Conservation (phyloP, 2,113 vertebrate genomes). For the Petromus typicus region DNA sequence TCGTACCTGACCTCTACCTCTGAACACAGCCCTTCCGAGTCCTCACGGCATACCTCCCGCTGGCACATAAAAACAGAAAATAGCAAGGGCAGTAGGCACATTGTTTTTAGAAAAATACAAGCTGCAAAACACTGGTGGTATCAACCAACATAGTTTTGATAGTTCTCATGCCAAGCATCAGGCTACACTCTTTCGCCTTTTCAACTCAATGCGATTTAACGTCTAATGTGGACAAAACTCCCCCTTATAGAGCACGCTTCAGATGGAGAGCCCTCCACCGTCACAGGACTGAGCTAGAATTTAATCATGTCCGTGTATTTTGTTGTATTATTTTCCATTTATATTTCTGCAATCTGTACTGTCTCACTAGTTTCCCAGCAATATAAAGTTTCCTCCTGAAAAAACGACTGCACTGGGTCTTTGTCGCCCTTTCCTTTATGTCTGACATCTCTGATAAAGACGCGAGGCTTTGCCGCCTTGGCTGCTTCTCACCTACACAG, state of each 20-base stretch:
- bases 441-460: conserved; percentile 23
- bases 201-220: conserved; percentile 4
- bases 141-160: not conserved
- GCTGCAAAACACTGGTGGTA: not conserved
- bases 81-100: not conserved
- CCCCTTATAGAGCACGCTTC: not conserved
- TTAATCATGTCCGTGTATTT: not conserved
- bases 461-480: not conserved
- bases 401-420: conserved; percentile 10
- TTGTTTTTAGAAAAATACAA: conserved; percentile 44
- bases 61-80: conserved; percentile 8
- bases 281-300: conserved; percentile 5
- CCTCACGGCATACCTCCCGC: not conserved
- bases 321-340: conserved; percentile 20
- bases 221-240: not conserved
- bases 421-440: not conserved
- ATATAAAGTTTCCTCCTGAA: conserved; percentile 42
- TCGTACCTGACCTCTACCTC: not conserved
- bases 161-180: not conserved
- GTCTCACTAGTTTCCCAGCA: not conserved
- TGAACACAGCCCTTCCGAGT: not conserved
- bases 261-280: not conserved
- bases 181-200: conserved; percentile 5
- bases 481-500: not conserved
- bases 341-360: not conserved